Conservation (phyloP, 2,888 invertebrate genomes). For the Arenicola marina region DNA sequence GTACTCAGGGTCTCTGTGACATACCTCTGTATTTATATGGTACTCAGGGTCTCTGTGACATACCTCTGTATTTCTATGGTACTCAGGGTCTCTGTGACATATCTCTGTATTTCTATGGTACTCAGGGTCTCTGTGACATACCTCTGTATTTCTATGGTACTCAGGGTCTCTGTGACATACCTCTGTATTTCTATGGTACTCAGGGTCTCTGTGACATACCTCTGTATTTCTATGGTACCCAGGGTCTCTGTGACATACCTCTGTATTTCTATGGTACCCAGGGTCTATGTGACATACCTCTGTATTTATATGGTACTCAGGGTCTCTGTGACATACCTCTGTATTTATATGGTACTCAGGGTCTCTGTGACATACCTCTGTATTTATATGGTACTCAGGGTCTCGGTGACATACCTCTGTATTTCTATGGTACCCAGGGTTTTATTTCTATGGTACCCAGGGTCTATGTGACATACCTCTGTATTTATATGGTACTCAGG, state of each 20-base stretch:
- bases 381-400: slow-evolving; percentile 91
- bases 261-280: slow-evolving; percentile 94
- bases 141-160: slow-evolving; percentile 91
- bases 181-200: slow-evolving; percentile 93
- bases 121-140: slow-evolving; percentile 94
- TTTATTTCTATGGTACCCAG: no score
- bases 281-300: slow-evolving; percentile 89
- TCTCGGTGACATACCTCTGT: slow-evolving; percentile 92
- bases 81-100: slow-evolving; percentile 90
- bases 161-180: slow-evolving; percentile 92
- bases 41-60: slow-evolving; percentile 92
- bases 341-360: slow-evolving; percentile 91
- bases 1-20: slow-evolving; percentile 94
- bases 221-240: slow-evolving; percentile 92
- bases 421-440: slow-evolving; percentile 93
- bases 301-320: slow-evolving; percentile 94
- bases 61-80: slow-evolving; percentile 93
- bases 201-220: slow-evolving; percentile 91
- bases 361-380: slow-evolving; percentile 95
- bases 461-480: no score
- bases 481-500: slow-evolving; percentile 91
- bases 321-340: slow-evolving; percentile 92
- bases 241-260: slow-evolving; percentile 92
- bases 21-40: slow-evolving; percentile 91
- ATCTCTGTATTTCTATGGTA: slow-evolving; percentile 91